phyloP scores from a whole-genome alignment of 2,113 vertebrate genomes.

The Lynx canadensis region DNA sequence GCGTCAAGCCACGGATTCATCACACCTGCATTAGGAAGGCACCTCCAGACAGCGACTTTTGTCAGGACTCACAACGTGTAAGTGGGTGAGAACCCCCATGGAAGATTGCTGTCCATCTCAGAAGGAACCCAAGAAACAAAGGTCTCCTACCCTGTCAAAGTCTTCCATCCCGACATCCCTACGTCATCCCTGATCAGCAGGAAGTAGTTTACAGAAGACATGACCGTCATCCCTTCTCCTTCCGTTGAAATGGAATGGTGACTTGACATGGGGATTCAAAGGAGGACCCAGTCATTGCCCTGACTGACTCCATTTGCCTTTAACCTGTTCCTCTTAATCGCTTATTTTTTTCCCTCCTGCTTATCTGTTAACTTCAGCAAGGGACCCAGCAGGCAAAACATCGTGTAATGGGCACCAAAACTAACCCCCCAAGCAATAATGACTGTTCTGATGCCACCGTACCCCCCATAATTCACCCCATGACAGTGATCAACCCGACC shows the following conservation, averaged over 20 bases:
- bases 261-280: not conserved
- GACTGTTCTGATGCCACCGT: too few species aligned
- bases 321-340: not conserved
- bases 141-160: not conserved
- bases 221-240: not conserved
- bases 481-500: not conserved
- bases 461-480: not conserved
- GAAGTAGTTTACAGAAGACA: not conserved
- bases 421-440: not conserved
- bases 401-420: not conserved
- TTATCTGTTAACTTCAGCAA: not conserved
- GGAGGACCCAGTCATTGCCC: not conserved
- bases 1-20: not conserved
- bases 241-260: not conserved
- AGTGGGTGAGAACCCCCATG: not conserved
- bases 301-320: not conserved
- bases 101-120: not conserved
- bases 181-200: not conserved
- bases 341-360: not conserved
- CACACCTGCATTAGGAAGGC: not conserved
- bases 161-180: not conserved
- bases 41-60: not conserved
- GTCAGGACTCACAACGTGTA: not conserved
- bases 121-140: not conserved
- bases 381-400: not conserved